phyloP scores from a whole-genome alignment of 2,113 vertebrate genomes.

The Sphaerodactylus townsendi region DNA sequence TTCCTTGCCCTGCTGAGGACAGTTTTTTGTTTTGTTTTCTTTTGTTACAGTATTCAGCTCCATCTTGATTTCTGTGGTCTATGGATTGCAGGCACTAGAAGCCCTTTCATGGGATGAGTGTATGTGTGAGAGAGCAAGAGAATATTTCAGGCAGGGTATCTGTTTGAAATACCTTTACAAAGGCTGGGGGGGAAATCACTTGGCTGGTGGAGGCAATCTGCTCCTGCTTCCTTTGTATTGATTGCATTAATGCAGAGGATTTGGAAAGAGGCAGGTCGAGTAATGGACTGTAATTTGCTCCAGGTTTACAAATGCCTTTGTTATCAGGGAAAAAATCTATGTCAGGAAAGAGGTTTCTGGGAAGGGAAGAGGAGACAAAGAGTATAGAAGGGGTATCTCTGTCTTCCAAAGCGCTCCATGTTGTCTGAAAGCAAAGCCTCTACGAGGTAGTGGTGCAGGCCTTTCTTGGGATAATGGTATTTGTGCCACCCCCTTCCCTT shows the following conservation, averaged over 20 bases:
- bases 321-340: conserved; percentile 28
- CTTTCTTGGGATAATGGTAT: background rate
- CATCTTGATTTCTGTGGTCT: conserved; percentile 43
- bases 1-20: conserved; percentile 65
- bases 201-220: background rate
- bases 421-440: conserved; percentile 39
- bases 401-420: background rate
- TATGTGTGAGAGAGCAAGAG: background rate
- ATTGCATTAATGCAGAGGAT: conserved; percentile 63
- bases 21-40: conserved; percentile 29
- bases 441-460: background rate
- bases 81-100: conserved; percentile 43
- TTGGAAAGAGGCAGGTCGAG: conserved; percentile 55
- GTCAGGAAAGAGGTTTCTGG: conserved; percentile 37
- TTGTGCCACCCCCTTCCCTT: background rate
- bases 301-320: conserved; percentile 60
- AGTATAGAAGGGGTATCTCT: background rate
- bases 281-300: conserved; percentile 69
- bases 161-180: background rate
- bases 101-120: background rate
- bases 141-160: too few relatives aligned
- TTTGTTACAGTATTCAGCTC: conserved; percentile 28
- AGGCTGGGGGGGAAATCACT: background rate
- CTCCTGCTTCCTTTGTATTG: conserved; percentile 51
- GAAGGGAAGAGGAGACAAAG: conserved; percentile 39